phyloP scores from a whole-genome alignment of 2,797 vertebrate species.

The Mallotus villosus region DNA sequence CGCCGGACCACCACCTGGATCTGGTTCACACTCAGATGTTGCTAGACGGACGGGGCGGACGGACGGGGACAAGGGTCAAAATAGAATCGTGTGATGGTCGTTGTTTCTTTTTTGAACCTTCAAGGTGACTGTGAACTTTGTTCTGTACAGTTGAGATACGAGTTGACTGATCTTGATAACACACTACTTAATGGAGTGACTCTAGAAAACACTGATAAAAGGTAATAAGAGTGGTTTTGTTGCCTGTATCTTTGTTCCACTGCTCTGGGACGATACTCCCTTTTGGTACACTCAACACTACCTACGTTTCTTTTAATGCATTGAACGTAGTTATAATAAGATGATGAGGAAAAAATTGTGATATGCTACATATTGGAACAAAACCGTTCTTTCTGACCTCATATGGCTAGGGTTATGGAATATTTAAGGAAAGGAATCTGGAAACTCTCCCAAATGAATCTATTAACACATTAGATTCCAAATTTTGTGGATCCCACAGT shows the following conservation, averaged over 20 bases:
- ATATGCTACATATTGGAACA: too few species aligned
- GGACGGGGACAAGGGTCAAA: neutral
- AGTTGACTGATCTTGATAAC: neutral
- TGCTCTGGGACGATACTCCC: constrained; percentile 6
- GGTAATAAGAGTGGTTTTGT: neutral
- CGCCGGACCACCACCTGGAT: constrained; percentile 70
- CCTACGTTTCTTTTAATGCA: neutral
- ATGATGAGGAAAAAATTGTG: too few species aligned
- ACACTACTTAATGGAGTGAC: neutral
- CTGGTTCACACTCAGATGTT: constrained; percentile 70
- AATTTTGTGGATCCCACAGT: too few species aligned
- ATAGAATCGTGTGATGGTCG: neutral
- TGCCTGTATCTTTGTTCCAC: constrained; percentile 1
- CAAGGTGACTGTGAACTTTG: too few species aligned
- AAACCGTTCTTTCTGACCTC: too few species aligned
- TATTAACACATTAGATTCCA: too few species aligned
- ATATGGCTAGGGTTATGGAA: too few species aligned
- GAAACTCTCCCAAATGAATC: too few species aligned
- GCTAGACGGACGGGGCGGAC: constrained; percentile 12
- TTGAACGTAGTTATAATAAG: too few species aligned
- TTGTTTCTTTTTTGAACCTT: neutral
- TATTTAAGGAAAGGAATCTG: too few species aligned
- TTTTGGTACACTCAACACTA: constrained; percentile 1
- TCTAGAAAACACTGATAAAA: constrained; percentile 8
- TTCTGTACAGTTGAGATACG: too few species aligned